Percentiles rank a stretch among this genome's conserved stretches.
Evolutionary conservation across 2,797 vertebrate species (phyloP).

Genomic region (Aulostomus chinensis): DNA sequence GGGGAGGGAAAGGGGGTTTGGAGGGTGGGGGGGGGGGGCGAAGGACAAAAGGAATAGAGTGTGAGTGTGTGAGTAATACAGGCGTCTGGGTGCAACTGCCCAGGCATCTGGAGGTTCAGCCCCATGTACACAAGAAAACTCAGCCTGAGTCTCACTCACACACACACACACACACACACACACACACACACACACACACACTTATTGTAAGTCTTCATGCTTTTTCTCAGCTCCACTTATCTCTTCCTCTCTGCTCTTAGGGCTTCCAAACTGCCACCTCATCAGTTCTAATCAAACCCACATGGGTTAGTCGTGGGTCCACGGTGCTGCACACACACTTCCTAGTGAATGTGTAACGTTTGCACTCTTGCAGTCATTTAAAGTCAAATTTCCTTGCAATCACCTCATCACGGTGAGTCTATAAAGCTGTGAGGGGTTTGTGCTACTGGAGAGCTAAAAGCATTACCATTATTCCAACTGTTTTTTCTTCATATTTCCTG

Average conservation of each 20-base stretch:
- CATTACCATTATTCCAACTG: too few species aligned
- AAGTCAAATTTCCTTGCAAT: slow-evolving; percentile 1
- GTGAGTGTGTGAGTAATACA: slow-evolving; percentile 67
- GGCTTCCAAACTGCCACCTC: slow-evolving; percentile 46
- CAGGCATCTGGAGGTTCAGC: slow-evolving; percentile 47
- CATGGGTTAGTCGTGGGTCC: slow-evolving; percentile 51
- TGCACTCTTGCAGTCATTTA: slow-evolving; percentile 5
- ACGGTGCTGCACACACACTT: slow-evolving; percentile 15
- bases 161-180: background rate
- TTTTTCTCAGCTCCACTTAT: slow-evolving; percentile 11
- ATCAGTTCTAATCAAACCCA: slow-evolving; percentile 62
- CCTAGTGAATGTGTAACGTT: slow-evolving; percentile 16
- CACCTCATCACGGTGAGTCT: background rate
- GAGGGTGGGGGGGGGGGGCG: background rate
- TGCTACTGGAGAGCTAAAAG: background rate
- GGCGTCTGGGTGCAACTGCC: slow-evolving; percentile 52
- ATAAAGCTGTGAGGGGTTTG: too few species aligned
- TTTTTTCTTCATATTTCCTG: slow-evolving; percentile 6
- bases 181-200: background rate
- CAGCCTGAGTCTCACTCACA: slow-evolving; percentile 7
- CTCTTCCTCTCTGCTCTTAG: slow-evolving; percentile 4
- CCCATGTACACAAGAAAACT: slow-evolving; percentile 33
- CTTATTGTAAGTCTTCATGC: background rate
- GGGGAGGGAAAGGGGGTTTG: slow-evolving; percentile 18
- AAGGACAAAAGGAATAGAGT: slow-evolving; percentile 58